Evolutionary conservation across 2,888 invertebrate genomes (phyloP), one percentile per base, ranked within the genome.

Genomic region (Sinhomidia bicolor): DNA sequence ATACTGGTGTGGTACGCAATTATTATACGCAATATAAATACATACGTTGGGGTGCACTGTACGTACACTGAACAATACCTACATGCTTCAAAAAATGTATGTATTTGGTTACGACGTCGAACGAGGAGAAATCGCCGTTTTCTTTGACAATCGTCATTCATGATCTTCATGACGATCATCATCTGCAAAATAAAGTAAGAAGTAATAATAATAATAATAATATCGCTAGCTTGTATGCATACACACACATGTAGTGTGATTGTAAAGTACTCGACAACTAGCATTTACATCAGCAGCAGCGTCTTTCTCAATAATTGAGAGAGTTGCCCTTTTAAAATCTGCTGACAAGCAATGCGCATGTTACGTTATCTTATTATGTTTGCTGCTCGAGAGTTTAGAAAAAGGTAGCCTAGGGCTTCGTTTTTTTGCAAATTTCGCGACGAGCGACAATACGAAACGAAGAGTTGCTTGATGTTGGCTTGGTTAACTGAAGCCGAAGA

Each of bases 101-200:
- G 14, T n/a, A n/a, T 23, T 29, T 60, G 29, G 60, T 60, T 60
- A n/a, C n/a, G n/a, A n/a, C n/a, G n/a, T n/a, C n/a, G n/a, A n/a
- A 29, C 20, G 26, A 81, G 47, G 80, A 81, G 80, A 81, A 81
- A 81, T 81, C 62, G 80, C 23, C 29, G 47, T 47, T 41, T 81
- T 71, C 36, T 36, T 68, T 41, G 36, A 71, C 20, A 71, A 36
- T 41, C 36, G 44, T n/a, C 32, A 65, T 36, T 60, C 57, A 20
- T 17, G 1, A 57, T n/a, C 20, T 12, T 32, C 68, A 17, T 32
- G 9, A 10, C n/a, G 4, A n/a, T 12, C 68, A 41, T 36, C 32
- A 68, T 68, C 44, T 17, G 29, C 44, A 20, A 71, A 71, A 71
- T 41, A 41, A 41, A 71, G 17, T 20, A 41, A 20, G n/a, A n/a